These are phyloP conservation scores for Cataglyphis rosenhaueri DNA, from an alignment of 2,888 invertebrate species.

Conservation along the genomic window DNA sequence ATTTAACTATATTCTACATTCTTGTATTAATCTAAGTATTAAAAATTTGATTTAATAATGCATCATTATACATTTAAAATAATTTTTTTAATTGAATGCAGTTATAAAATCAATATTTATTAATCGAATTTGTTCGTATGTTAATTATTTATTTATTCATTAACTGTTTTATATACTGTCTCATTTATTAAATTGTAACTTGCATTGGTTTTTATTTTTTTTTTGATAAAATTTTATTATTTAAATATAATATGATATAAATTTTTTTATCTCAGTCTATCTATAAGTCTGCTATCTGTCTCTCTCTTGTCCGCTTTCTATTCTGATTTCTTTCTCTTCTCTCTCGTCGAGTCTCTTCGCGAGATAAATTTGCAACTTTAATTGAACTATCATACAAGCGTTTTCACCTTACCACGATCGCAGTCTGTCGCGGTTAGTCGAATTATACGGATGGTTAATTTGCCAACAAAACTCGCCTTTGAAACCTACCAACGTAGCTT, in stretches of 20 bases:
- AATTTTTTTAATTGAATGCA: not conserved
- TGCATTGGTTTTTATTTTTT: not conserved
- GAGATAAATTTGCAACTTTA: constrained; percentile 48
- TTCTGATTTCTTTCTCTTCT: constrained; percentile 8
- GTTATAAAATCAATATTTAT: not conserved
- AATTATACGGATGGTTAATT: constrained; percentile 69
- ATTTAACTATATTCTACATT: constrained; percentile 6
- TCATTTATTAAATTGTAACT: not conserved
- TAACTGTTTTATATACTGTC: not conserved
- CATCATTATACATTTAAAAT: not conserved
- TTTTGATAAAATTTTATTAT: not conserved
- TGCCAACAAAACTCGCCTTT: constrained; percentile 63
- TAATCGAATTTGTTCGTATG: not conserved
- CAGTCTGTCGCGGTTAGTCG: constrained; percentile 49
- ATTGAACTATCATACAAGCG: constrained; percentile 12
- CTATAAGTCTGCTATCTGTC: not conserved
- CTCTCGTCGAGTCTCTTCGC: constrained; percentile 3
- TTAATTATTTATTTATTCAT: constrained; percentile 8
- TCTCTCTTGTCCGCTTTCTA: too few species aligned
- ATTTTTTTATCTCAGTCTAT: constrained; percentile 32
- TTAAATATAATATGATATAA: constrained; percentile 49
- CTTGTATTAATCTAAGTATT: not conserved
- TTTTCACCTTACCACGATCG: constrained; percentile 25
- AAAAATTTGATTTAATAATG: constrained; percentile 11
- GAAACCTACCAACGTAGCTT: constrained; percentile 35